phyloP scores from a whole-genome alignment of 2,113 vertebrate species.

The Prinia subflava region DNA sequence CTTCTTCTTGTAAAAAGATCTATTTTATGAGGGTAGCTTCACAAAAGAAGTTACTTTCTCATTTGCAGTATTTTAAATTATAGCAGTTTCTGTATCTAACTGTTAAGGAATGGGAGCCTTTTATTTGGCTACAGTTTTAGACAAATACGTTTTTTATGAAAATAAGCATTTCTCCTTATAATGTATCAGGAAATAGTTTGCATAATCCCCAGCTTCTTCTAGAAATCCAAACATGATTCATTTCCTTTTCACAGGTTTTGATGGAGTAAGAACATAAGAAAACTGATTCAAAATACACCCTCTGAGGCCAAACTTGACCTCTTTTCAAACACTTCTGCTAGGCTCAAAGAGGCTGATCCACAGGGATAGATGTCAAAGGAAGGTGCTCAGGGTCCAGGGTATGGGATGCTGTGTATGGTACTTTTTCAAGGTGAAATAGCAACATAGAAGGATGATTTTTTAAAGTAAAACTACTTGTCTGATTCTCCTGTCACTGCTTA shows the following conservation, averaged over 20 bases:
- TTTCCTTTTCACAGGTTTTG: constrained; percentile 53
- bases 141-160: constrained; percentile 46
- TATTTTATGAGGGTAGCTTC: constrained; percentile 48
- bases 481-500: neutral
- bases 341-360: neutral
- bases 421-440: neutral
- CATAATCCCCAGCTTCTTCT: constrained; percentile 40
- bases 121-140: constrained; percentile 54
- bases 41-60: constrained; percentile 43
- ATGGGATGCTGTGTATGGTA: neutral
- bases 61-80: constrained; percentile 38
- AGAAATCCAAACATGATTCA: constrained; percentile 57
- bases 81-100: constrained; percentile 50
- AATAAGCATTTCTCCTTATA: constrained; percentile 45
- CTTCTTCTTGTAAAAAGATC: constrained; percentile 42
- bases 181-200: constrained; percentile 43
- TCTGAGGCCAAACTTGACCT: neutral
- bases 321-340: constrained; percentile 6
- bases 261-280: constrained; percentile 8
- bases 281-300: neutral
- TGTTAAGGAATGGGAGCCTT: constrained; percentile 28
- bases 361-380: neutral
- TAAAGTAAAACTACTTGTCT: neutral
- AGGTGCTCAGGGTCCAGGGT: neutral
- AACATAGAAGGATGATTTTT: neutral